Conservation (phyloP, 2,113 vertebrate genomes). For the Zapornia atra region DNA sequence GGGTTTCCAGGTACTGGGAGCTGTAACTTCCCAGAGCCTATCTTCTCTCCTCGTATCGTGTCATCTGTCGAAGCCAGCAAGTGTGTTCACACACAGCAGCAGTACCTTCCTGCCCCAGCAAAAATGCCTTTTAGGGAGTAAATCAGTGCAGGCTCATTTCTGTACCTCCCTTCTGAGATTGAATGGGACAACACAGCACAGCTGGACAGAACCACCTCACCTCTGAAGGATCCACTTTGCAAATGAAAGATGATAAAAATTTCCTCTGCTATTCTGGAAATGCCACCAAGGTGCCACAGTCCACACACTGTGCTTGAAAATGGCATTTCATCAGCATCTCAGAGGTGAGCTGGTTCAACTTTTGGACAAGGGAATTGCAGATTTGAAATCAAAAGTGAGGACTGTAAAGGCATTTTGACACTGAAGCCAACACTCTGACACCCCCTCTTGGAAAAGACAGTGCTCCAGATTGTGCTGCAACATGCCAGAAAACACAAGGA, state of each 20-base stretch:
- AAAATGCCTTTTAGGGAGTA: not conserved
- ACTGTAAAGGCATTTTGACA: not conserved
- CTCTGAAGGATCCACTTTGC: not conserved
- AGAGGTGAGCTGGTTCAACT: not conserved
- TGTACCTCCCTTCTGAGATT: not conserved
- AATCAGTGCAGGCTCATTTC: fast-evolving
- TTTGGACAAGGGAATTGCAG: not conserved
- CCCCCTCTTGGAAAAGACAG: not conserved
- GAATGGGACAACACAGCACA: fast-evolving
- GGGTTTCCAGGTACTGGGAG: not conserved
- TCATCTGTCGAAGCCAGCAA: not conserved
- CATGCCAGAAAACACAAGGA: fast-evolving
- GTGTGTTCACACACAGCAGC: not conserved
- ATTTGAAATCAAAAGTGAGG: not conserved
- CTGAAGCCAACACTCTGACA: not conserved
- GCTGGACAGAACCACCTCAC: not conserved
- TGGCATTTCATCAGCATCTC: not conserved
- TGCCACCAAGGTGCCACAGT: fast-evolving
- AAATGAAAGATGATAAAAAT: not conserved
- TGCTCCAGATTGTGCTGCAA: not conserved
- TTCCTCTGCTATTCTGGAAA: not conserved
- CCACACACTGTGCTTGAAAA: not conserved
- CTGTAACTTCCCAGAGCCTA: not conserved
- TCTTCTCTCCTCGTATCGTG: not conserved
- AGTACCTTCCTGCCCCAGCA: not conserved